Conservation (phyloP, 2,888 invertebrate species). For the Tetragnatha montana region DNA sequence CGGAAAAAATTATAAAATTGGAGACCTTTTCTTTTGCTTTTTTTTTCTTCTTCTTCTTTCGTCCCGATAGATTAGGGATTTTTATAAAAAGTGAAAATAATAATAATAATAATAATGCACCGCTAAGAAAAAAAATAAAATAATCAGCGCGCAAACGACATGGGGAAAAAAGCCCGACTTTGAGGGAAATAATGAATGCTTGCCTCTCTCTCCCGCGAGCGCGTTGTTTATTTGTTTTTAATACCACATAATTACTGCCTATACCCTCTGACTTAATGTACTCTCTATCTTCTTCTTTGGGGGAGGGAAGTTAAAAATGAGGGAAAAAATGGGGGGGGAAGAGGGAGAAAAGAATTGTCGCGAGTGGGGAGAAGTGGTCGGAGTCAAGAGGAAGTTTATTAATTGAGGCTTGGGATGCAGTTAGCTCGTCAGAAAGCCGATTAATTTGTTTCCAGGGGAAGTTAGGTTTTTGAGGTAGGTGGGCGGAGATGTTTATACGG, state of each 20-base stretch:
- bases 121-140: conserved; percentile 13
- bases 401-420: not conserved
- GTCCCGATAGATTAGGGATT: conserved; percentile 67
- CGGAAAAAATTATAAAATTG: conserved; percentile 28
- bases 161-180: conserved; percentile 21
- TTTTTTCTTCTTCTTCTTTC: not conserved
- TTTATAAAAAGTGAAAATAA: conserved; percentile 40
- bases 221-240: conserved; percentile 71
- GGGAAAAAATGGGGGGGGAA: conserved; percentile 2
- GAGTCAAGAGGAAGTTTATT: conserved; percentile 33
- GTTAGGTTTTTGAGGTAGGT: too few relatives aligned
- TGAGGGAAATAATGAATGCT: conserved; percentile 63
- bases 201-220: conserved; percentile 21
- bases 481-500: too few relatives aligned
- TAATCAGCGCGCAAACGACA: not conserved
- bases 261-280: conserved; percentile 69
- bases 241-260: conserved; percentile 71
- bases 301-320: conserved; percentile 23
- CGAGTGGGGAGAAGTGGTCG: conserved; percentile 43
- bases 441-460: not conserved
- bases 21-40: not conserved
- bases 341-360: conserved; percentile 32
- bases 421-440: not conserved
- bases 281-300: conserved; percentile 48
- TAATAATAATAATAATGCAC: conserved; percentile 51